Evolutionary conservation across 2,797 vertebrate genomes (phyloP).

Genomic region (Rhinella marina): DNA sequence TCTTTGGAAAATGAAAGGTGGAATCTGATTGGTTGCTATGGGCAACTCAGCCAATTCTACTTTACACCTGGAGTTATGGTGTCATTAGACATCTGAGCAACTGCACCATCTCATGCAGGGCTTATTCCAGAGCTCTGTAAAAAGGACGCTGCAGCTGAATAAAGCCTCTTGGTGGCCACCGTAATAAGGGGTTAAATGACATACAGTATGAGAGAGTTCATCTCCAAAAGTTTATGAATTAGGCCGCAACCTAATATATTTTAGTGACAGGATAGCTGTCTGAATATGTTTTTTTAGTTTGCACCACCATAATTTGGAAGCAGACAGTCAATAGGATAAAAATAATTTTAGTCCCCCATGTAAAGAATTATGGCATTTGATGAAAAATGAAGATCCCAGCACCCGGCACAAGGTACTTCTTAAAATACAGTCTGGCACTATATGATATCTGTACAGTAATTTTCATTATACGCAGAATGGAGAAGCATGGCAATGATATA

Average conservation of each 20-base stretch:
- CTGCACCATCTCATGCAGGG: too few relatives aligned
- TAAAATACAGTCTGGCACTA: neutral
- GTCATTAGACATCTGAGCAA: too few relatives aligned
- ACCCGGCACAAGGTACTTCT: neutral
- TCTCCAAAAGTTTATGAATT: neutral
- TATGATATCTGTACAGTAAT: neutral
- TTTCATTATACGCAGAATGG: neutral
- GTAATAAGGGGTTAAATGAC: neutral
- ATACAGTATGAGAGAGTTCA: neutral
- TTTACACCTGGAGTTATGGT: too few relatives aligned
- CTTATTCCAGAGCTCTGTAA: too few relatives aligned
- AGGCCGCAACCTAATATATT: neutral
- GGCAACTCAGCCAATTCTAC: too few relatives aligned
- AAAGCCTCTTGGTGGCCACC: too few relatives aligned
- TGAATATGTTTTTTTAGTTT: neutral
- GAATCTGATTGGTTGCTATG: too few relatives aligned
- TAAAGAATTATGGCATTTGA: neutral
- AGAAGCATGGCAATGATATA: neutral
- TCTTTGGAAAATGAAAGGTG: too few relatives aligned
- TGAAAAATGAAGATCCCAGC: neutral
- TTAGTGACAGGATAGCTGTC: neutral
- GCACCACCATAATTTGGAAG: neutral
- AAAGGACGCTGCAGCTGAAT: too few relatives aligned
- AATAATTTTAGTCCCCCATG: slow-evolving; percentile 17
- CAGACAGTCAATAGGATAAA: neutral